phyloP scores from a whole-genome alignment of 2,797 vertebrate genomes.

The Mergus octosetaceus region DNA sequence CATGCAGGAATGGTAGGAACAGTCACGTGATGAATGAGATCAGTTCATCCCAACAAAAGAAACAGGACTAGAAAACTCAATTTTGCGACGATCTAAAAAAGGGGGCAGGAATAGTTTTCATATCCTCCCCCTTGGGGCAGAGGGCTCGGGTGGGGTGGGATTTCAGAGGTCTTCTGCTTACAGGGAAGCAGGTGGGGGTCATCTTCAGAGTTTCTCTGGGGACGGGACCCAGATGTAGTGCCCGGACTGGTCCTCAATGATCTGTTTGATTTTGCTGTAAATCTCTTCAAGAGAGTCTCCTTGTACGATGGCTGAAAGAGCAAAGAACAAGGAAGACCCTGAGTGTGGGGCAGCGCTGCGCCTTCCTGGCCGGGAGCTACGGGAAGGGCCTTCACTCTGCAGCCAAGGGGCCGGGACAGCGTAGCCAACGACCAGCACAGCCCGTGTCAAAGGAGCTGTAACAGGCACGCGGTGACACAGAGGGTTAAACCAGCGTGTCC shows the following conservation, averaged over 20 bases:
- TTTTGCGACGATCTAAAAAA: constrained; percentile 97
- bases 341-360: background rate
- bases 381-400: background rate
- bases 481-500: constrained; percentile 14
- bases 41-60: constrained; percentile 94
- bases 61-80: constrained; percentile 99
- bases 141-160: constrained; percentile 73
- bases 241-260: constrained; percentile 99
- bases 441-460: background rate
- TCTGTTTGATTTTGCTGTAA: constrained; percentile 99
- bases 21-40: constrained; percentile 93
- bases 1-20: constrained; percentile 94
- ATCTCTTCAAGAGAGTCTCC: constrained; percentile 99
- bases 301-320: constrained; percentile 93
- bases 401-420: fast-evolving
- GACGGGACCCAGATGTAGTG: constrained; percentile 99
- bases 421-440: fast-evolving
- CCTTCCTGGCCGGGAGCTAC: fast-evolving
- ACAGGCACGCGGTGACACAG: background rate
- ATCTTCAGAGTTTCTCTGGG: constrained; percentile 98
- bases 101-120: constrained; percentile 83
- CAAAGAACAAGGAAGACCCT: constrained; percentile 58
- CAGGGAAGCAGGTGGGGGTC: constrained; percentile 76
- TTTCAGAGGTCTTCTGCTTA: constrained; percentile 70
- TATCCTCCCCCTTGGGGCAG: constrained; percentile 67